Percentiles rank a stretch among this genome's conserved stretches.
Conservation (phyloP, 2,797 vertebrate genomes). For the Bovichtus variegatus region DNA sequence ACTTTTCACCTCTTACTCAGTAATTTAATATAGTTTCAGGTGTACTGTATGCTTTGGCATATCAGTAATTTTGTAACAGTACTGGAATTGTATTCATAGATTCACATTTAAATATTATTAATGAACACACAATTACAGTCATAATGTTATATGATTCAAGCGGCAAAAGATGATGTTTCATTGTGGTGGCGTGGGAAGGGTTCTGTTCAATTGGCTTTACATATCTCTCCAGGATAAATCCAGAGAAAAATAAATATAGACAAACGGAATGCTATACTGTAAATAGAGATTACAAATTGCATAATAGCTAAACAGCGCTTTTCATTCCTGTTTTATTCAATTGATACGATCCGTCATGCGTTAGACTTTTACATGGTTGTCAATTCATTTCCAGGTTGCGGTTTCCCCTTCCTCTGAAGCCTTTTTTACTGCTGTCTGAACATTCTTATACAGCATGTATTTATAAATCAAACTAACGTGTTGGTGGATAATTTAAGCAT, state of each 20-base stretch:
- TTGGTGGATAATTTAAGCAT: conserved; percentile 34
- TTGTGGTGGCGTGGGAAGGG: neutral
- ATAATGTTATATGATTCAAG: neutral
- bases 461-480: conserved; percentile 24
- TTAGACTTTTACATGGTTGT: conserved; percentile 25
- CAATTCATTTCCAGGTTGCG: conserved; percentile 10
- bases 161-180: neutral
- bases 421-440: conserved; percentile 12
- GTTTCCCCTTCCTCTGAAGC: conserved; percentile 4
- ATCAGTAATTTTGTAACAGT: too few relatives aligned
- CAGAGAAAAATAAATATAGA: neutral
- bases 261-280: neutral
- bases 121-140: neutral
- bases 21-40: too few relatives aligned
- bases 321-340: conserved; percentile 5
- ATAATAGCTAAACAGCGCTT: neutral
- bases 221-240: neutral
- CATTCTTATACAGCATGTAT: neutral
- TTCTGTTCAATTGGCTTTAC: conserved; percentile 6
- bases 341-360: conserved; percentile 13
- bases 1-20: too few relatives aligned
- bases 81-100: too few relatives aligned
- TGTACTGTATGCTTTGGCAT: too few relatives aligned
- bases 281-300: conserved; percentile 14
- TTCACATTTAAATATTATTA: too few relatives aligned